phyloP scores from a whole-genome alignment of 35 echinoderm and acorn worm genomes.

The Apostichopus parvimensis region DNA sequence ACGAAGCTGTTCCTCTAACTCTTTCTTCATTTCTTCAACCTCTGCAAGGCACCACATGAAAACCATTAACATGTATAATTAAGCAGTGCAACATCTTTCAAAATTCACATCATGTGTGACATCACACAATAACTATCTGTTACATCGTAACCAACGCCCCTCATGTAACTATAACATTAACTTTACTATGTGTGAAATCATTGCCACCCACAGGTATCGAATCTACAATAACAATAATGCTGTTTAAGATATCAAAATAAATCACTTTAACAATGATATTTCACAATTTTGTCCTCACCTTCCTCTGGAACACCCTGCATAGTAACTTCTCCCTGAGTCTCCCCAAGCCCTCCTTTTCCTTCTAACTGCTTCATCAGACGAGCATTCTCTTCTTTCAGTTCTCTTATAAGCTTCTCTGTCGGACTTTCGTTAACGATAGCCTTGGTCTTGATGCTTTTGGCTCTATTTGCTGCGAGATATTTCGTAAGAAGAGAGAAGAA shows the following conservation, averaged over 20 bases:
- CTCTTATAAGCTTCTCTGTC: constrained; percentile 92
- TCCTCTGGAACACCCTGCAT: constrained; percentile 87
- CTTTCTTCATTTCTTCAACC: constrained; percentile 90
- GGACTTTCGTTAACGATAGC: constrained; percentile 96
- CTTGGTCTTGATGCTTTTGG: constrained; percentile 95
- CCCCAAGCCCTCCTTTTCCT: constrained; percentile 62
- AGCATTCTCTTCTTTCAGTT: constrained; percentile 96
- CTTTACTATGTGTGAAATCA: too few relatives aligned
- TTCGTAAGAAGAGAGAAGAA: too few relatives aligned
- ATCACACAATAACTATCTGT: too few relatives aligned
- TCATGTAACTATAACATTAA: too few relatives aligned
- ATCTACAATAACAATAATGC: too few relatives aligned
- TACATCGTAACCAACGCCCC: too few relatives aligned
- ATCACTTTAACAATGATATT: too few relatives aligned
- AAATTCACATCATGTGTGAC: too few relatives aligned
- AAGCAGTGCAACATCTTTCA: too few relatives aligned
- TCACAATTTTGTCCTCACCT: constrained; percentile 39
- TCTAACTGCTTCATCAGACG: constrained; percentile 74
- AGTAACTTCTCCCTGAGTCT: constrained; percentile 30
- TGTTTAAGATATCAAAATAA: too few relatives aligned
- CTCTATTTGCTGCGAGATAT: constrained; percentile 62
- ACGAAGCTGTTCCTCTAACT: constrained; percentile 62
- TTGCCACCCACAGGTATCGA: too few relatives aligned
- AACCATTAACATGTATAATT: too few relatives aligned
- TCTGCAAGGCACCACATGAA: constrained; percentile 33